These are phyloP conservation scores for Enoplosus armatus DNA, from an alignment of 2,797 vertebrate species.

Conservation along the genomic window DNA sequence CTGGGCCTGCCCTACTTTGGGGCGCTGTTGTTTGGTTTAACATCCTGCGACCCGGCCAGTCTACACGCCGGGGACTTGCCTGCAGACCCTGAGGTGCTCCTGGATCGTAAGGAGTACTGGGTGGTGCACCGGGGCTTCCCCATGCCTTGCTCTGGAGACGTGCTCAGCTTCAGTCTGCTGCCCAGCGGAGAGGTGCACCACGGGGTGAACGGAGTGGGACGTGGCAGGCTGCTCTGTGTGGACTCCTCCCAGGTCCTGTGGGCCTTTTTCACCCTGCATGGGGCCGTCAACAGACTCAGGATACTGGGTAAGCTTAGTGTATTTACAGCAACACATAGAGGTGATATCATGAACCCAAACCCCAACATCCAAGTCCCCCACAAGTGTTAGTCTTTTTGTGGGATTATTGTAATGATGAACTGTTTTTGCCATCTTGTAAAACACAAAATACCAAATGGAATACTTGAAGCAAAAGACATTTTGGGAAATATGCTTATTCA, in stretches of 20 bases:
- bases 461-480: background rate
- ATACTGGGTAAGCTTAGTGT: constrained; percentile 88
- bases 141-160: constrained; percentile 90
- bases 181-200: constrained; percentile 95
- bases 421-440: background rate
- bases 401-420: background rate
- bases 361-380: no score
- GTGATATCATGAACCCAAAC: background rate
- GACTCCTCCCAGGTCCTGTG: constrained; percentile 97
- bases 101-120: constrained; percentile 99
- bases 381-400: no score
- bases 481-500: background rate
- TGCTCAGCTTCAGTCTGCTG: constrained; percentile 94
- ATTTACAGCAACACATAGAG: background rate
- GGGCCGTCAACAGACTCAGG: constrained; percentile 95
- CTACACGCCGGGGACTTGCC: constrained; percentile 93
- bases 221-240: constrained; percentile 94
- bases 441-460: background rate
- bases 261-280: constrained; percentile 96
- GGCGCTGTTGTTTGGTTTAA: constrained; percentile 94
- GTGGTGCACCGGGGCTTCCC: constrained; percentile 95
- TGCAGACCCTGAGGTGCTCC: constrained; percentile 92
- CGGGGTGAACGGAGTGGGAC: constrained; percentile 91
- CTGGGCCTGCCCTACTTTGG: constrained; percentile 93
- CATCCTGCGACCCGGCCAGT: constrained; percentile 94